Base-by-base conservation (phyloP, 2,797 vertebrate genomes). In the Nannoperca obscura region DNA sequence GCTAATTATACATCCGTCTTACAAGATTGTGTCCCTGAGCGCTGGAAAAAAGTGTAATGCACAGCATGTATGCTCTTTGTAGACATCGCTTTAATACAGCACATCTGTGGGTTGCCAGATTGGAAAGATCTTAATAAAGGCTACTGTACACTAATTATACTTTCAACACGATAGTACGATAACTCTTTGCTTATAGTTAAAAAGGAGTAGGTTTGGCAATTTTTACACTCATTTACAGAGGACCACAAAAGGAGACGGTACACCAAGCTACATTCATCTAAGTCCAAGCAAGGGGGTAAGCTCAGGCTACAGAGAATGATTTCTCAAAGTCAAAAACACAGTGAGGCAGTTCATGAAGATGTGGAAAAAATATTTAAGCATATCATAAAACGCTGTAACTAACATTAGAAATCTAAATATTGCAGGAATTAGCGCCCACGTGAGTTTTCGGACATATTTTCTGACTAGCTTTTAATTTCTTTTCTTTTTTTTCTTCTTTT, bases 1-100 rank as follows among this genome's bases (percentile, higher is more conserved):
- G 90, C 89, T 95, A 94, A 95, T 94, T 94, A 95, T 81, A 92
- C 87, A 82, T 84, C 83, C 85, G 79, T 81, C 86, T 91, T 93
- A 92, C 91, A 89, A 81, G 80, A 86, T 86, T 86, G 76, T 84
- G 89, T 94, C 94, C 93, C 94, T 91, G 91, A 94, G 93, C 88
- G 65, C 82, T 64, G 77, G 77, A 76, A 76, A 88, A 86, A 87
- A 87, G 70, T 88, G 82, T 88, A 83, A 85, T 68, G 80, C 86
- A 78, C 86, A 89, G 91, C 89, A 79, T 86, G 83, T 84, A 76
- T 76, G 87, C 82, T 89, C 65, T 67, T 73, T 70, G 22, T 72
- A 88, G 74, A 92, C 79, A 78, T 67, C 57, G 70, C 38, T 79
- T 82, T 66, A 79, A 83, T 77, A 85, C 74, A 63, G 71, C 82